Evolutionary conservation across 2,888 invertebrate genomes (phyloP).

Genomic region (Hirtodrosophila duncani): DNA sequence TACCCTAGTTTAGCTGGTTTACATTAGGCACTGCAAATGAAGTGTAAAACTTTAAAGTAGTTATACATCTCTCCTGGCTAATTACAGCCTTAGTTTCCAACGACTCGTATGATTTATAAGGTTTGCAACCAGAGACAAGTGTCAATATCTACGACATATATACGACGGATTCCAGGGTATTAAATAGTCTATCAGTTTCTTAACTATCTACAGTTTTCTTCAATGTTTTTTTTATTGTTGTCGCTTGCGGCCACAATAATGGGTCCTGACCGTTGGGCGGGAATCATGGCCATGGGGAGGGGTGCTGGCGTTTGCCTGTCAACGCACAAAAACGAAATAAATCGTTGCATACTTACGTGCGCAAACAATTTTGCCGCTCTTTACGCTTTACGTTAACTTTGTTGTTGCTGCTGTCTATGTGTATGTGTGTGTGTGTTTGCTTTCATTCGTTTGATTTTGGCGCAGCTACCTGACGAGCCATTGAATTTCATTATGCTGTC

Average conservation of each 20-base stretch:
- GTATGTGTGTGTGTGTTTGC: not conserved
- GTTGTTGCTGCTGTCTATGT: too few species aligned
- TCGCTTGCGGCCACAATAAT: too few species aligned
- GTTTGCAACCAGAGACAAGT: too few species aligned
- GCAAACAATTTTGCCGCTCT: slow-evolving; percentile 40
- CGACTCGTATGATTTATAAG: too few species aligned
- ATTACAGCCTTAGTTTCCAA: too few species aligned
- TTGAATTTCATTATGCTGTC: slow-evolving; percentile 67
- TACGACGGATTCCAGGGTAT: too few species aligned
- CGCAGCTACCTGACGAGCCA: slow-evolving; percentile 51
- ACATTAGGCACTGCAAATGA: not conserved
- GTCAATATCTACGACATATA: too few species aligned
- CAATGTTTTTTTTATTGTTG: too few species aligned
- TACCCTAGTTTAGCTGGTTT: not conserved
- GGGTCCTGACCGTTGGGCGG: not conserved
- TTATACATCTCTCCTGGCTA: too few species aligned
- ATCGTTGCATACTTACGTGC: slow-evolving; percentile 68
- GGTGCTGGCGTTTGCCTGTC: slow-evolving; percentile 26
- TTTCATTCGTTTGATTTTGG: slow-evolving; percentile 25
- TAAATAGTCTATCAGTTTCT: too few species aligned
- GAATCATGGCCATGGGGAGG: not conserved
- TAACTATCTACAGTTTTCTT: too few species aligned
- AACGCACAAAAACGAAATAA: slow-evolving; percentile 44
- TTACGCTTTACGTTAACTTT: slow-evolving; percentile 4
- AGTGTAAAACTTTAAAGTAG: too few species aligned